Evolutionary conservation across 1,140 invertebrate species (phyloP), one percentile per base, ranked within the genome.

Genomic region (Dufourea novaeangliae): DNA sequence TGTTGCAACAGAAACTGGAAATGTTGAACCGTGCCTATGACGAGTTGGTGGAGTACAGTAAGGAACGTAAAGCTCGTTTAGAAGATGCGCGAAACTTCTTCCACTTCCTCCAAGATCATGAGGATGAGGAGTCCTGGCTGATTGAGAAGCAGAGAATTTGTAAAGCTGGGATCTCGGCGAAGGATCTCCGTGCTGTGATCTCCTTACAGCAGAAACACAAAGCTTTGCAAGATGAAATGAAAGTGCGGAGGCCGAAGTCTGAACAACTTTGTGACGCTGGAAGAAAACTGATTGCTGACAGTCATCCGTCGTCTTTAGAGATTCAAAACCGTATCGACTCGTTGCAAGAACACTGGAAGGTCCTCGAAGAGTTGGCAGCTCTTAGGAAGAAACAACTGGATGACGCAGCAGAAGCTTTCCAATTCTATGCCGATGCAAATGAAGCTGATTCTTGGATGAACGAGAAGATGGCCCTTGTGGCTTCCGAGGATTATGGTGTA

Each of bases 371-470:
- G 77, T 91, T 98, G n/a, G 96, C 96, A 0, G 95, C 95, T n/a
- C 91, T 95, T 14, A 93, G 98, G 56, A 95, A 96, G 68, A 97
- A 96, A 83, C 97, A 98, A 88, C 92, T 99, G 0, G 96, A 98
- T 81, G 98, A 99, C 90, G 98, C 98, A 0, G 97, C 96, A 2
- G 97, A 99, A 90, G 98, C 98, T 12, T 98, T 98, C 86, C 94
- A 98, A 94, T 99, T 98, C 93, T 98, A 98, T 89, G 96, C 97
- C 2, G 98, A 99, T 93, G 98, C 98, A 0, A 99, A 99, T 91
- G 98, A 99, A 90, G 97, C 98, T 0, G 98, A 99, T 87, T 98
- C 98, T 0, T 99, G 98, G 98, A 95, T 99, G 92, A 96, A 97
- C 81, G 98, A 99, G 90, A 98, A 98, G 90, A 95, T 97, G 90